Evolutionary conservation across 30 jellyfish, hydroid and myxozoan genomes (phyloP), one percentile per base, ranked within the genome.

Genomic region (Pelagia noctiluca): DNA sequence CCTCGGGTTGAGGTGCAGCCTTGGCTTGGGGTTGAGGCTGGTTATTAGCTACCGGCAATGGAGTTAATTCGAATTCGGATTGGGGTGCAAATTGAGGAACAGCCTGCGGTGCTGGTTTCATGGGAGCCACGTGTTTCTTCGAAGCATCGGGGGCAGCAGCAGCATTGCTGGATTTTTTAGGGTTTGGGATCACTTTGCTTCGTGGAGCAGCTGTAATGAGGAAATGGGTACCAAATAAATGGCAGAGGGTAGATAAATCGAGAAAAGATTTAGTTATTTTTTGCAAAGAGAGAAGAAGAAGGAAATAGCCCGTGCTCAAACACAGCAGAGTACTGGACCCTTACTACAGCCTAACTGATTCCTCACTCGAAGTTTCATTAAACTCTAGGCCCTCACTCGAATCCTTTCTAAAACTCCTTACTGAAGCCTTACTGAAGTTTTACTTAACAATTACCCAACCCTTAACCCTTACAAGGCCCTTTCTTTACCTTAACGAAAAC

Each of bases 101-200:
- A 19, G 21, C 69, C 34, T 38, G 54, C 32, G 29, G 71, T 19
- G 35, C 72, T 12, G 34, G 72, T 49, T 33, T n/a, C 63, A 19
- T 60, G 16, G 34, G 87, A 38, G 50, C 63, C 48, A 13, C 11
- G 73, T 31, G 86, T 62, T 26, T 38, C 61, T 31, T 25, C 34
- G 38, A 30, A 0, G 66, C 35, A 22, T 25, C 76, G 11, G 78
- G 67, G 31, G 76, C 65, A 0, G 84, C 69, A 4, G 47, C 67
- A 2, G 74, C 70, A 21, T 79, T 42, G n/a, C n/a, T n/a, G 49
- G 70, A n/a, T 29, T 65, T 81, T 64, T 81, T 81, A 25, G 91
- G 91, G 68, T 37, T 35, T 64, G 91, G 63, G 34, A 37, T 53
- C 38, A 81, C 91, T 52, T 81, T 81, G 50, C 91, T 81, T 37